Percentiles rank a stretch among this genome's conserved stretches.
Conservation (phyloP, 2,113 vertebrate species). For the Chamaea fasciata region DNA sequence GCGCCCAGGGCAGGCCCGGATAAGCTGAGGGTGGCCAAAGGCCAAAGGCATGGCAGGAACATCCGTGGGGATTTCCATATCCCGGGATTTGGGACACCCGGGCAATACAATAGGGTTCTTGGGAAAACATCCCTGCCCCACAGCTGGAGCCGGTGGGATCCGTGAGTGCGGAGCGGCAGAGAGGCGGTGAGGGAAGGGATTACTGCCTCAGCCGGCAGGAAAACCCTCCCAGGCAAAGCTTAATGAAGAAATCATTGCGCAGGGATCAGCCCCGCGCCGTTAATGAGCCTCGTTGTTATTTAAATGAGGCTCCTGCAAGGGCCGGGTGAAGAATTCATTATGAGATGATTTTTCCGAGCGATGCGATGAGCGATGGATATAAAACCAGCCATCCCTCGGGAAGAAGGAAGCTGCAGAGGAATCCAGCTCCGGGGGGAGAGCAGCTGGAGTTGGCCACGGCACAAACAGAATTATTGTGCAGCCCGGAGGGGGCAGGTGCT, state of each 20-base stretch:
- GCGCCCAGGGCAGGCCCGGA: background rate
- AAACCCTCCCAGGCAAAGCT: background rate
- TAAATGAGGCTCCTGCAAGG: background rate
- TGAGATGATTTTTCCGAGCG: background rate
- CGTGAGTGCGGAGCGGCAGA: background rate
- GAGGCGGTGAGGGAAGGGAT: background rate
- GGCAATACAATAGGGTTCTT: fast-evolving
- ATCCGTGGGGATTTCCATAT: background rate
- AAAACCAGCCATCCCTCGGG: background rate
- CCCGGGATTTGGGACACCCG: background rate
- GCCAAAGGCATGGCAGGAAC: background rate
- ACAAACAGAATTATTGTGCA: background rate
- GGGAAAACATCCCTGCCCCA: background rate
- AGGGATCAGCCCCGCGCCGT: background rate
- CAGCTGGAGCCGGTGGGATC: fast-evolving
- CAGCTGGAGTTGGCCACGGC: background rate
- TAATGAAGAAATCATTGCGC: background rate
- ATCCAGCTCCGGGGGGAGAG: background rate
- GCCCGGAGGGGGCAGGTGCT: background rate
- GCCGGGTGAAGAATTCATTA: background rate
- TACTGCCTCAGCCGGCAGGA: background rate
- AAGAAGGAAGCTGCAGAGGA: background rate
- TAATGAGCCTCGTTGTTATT: constrained; percentile 17
- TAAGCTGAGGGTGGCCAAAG: background rate
- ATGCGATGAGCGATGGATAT: background rate